Base-by-base conservation (phyloP, 2,888 invertebrate genomes). In the Netelia melanura region DNA sequence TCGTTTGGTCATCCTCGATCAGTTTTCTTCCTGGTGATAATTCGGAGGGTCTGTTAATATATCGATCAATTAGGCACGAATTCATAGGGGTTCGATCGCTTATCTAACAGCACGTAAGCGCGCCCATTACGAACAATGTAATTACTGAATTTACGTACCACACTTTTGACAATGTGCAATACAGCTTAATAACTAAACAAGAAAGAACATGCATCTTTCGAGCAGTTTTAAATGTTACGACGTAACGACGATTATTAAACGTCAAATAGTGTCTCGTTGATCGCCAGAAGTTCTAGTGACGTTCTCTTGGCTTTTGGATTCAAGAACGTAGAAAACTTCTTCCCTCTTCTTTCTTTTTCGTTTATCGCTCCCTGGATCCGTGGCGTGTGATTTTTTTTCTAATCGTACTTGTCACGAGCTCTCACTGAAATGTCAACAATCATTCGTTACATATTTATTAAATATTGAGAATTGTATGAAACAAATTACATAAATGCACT, bases 351-450 rank as follows among this genome's bases (percentile, higher is more conserved):
- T 72, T 64, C 17, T 30, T 30, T 14, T 54, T 25, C 68, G 65
- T 23, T 21, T 23, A 14, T 43, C 48, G 56, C 68, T 72, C 48
- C 48, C 68, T 54, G 52, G 58, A 25, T 70, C 52, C 70, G 11
- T 52, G 58, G 67, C 17, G 76, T 38, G 61, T 17, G 30, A 54
- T 62, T 38, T 76, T 30, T 79, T 74, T 64, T 80, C 86, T 90
- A 93, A 85, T 92, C 90, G 88, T 93, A 93, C 88, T 91, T 93
- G 90, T 91, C 90, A 84, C 91, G 91, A 82, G 95, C 95, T 90
- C 95, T 94, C 95, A 95, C 95, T 95, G 92, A 44, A 95, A 95
- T 85, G 86, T 30, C 88, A 81, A 92, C 84, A 90, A 88, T 70
- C 75, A 82, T 83, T 25, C 10, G 44, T 14, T 25, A 65, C 1